These are phyloP conservation scores for Anguilla marmorata DNA, from an alignment of 2,797 vertebrate species.

Conservation along the genomic window DNA sequence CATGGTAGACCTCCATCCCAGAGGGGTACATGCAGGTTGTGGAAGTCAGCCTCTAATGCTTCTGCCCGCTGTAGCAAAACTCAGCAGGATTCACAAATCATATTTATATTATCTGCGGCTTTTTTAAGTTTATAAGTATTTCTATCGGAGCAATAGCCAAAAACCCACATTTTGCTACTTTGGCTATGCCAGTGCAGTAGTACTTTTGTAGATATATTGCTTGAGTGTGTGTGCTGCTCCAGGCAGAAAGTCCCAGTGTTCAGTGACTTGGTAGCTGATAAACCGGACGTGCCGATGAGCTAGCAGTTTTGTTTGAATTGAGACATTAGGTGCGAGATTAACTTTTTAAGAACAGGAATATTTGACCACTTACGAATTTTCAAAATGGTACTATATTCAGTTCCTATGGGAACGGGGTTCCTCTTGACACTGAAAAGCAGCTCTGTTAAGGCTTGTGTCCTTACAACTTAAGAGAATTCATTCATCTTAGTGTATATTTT, in stretches of 20 bases:
- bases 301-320: neutral
- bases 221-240: neutral
- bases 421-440: conserved; percentile 11
- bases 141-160: neutral
- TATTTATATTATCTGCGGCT: neutral
- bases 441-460: neutral
- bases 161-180: neutral
- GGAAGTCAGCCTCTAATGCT: conserved; percentile 4
- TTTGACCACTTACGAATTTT: neutral
- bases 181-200: neutral
- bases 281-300: neutral
- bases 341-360: neutral
- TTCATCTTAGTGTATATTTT: conserved; percentile 6
- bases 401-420: neutral
- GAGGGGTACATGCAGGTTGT: conserved; percentile 14
- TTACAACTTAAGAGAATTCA: neutral
- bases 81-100: neutral
- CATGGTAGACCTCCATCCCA: neutral
- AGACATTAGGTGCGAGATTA: neutral
- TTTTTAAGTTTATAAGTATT: neutral
- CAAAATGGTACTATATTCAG: neutral
- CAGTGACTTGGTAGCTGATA: neutral
- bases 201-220: neutral
- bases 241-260: neutral
- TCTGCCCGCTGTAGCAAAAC: conserved; percentile 31